Base-by-base conservation (phyloP, 2,888 invertebrate species). In the Teleiodes luculella region DNA sequence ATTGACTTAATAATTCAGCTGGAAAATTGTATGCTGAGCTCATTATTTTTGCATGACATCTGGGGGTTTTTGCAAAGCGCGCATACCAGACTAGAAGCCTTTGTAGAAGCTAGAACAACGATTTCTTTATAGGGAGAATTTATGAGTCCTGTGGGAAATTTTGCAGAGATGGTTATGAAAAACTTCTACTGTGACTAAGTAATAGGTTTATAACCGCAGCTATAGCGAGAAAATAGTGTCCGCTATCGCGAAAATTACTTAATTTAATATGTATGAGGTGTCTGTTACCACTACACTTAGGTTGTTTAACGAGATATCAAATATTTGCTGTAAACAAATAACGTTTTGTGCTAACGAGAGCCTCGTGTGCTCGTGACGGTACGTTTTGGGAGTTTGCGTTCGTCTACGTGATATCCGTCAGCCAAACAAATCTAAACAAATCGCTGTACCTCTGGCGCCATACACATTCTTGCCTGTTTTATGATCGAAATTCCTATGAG, bases 281-380 rank as follows among this genome's bases (percentile, higher is more conserved):
- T 37, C 49, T 62, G 59, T 53, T 47, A 58, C 59, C 54, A 6
- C 10, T 5, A 11, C n/a, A 33, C 8, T 33, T 5, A 33, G 10
- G 8, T 41, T 7, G 20, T 56, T 37, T 39, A 1, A 30, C 39
- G 61, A 63, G 62, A 64, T 62, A 62, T 70, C 68, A 63, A 68
- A 66, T 69, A 64, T 76, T 74, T 71, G 59, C 63, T 54, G 57
- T 67, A 64, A 65, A 66, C 69, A 62, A 68, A 68, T 62, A 68
- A 71, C 67, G 65, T 66, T 57, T 56, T 59, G 58, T 62, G 64
- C 57, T 71, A 72, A 74, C 66, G 57, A 64, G 70, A 68, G 66
- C 70, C 59, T 72, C 80, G 81, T 82, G 80, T 66, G 70, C 59
- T 72, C 80, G 81, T 82, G 80, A 80, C 72, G 64, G 58, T 70